A percentile compares a stretch with the other conserved stretches of the same genome.
Conservation (phyloP, 2,888 invertebrate species). For the Euzophera pinguis region DNA sequence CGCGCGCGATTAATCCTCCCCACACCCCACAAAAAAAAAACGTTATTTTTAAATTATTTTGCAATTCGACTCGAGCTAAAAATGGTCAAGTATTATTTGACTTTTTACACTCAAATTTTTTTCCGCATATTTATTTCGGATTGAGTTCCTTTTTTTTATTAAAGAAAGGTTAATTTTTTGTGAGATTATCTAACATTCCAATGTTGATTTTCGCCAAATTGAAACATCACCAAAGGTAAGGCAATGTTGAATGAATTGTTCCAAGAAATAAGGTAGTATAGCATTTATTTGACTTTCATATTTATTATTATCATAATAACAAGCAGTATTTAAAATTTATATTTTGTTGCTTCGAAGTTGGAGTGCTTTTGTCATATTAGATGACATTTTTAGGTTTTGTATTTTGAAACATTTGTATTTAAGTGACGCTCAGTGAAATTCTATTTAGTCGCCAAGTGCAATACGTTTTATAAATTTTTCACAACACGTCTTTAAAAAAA, state of each 20-base stretch:
- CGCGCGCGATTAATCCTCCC: background rate
- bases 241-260: conserved; percentile 59
- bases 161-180: conserved; percentile 52
- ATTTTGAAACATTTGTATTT: conserved; percentile 8
- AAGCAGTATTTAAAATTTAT: conserved; percentile 31
- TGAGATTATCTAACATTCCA: conserved; percentile 71
- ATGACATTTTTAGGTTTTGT: conserved; percentile 22
- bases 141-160: conserved; percentile 38
- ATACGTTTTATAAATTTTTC: conserved; percentile 29
- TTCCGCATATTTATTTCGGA: conserved; percentile 53
- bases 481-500: conserved; percentile 19
- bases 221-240: conserved; percentile 76
- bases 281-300: conserved; percentile 77
- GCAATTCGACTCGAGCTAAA: conserved; percentile 75
- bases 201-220: conserved; percentile 64
- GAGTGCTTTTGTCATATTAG: conserved; percentile 37
- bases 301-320: conserved; percentile 31
- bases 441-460: conserved; percentile 36
- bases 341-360: conserved; percentile 44
- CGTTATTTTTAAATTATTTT: conserved; percentile 65
- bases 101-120: conserved; percentile 81
- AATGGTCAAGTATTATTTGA: conserved; percentile 80
- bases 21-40: conserved; percentile 33
- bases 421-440: conserved; percentile 12
- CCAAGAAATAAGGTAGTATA: conserved; percentile 75